Evolutionary conservation across 2,888 invertebrate genomes (phyloP), one percentile per base, ranked within the genome.

Genomic region (Nomada lathburiana): DNA sequence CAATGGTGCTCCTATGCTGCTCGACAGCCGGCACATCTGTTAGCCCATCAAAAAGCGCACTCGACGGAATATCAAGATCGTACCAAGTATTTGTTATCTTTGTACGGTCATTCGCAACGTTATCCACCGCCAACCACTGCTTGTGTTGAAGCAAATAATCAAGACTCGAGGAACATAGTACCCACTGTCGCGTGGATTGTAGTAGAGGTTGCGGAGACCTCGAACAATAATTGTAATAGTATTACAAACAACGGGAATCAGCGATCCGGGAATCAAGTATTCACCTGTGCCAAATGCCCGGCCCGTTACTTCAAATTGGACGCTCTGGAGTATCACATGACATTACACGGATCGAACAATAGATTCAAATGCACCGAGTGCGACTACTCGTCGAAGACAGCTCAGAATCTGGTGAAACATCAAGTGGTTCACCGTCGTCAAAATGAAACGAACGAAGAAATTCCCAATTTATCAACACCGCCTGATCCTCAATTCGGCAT

Each of bases 1-100:
- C 96, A 96, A 81, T 95, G 95, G 91, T 98, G 98, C 91, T 96
- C 97, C 68, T 98, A 97, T 93, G 96, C 97, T 0, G 96, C 97
- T 0, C 94, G 96, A 1, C 96, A 97, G 86, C 96, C 96, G 84
- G 95, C 95, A 13, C 96, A 97, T 89, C 94, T 98, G 47, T 93
- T 95, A 59, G 95, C 96, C 0, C 98, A 98, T 92, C 94, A 95
- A 26, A 95, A 95, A 85, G 97, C 97, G 0, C 98, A 98, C 91
- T 96, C 96, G 0, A 95, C 96, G 63, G 97, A 97, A 90, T 98
- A 98, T 93, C 97, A 97, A 92, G 96, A 97, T 44, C 96, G 97
- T 91, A 97, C 97, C 10, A 96, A 96, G 90, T 95, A 96, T 90
- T 94, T 97, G 23, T 95, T 96, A 85, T 95, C 95, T 53, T 94